phyloP scores from a whole-genome alignment of 2,113 vertebrate genomes.

The Reinhardtius hippoglossoides region DNA sequence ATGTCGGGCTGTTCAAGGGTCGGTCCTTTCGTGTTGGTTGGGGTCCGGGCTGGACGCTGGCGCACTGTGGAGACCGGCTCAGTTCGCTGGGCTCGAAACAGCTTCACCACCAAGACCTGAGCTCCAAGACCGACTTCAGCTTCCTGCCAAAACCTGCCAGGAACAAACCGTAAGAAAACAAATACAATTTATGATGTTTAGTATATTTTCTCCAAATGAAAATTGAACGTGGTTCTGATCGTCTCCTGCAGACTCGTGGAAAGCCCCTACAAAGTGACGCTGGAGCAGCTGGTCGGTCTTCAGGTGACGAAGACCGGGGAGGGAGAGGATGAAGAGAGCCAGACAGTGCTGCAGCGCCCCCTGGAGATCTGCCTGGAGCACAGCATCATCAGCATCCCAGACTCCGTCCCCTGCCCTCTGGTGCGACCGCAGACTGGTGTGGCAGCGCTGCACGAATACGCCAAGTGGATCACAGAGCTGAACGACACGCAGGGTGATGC shows the following conservation, averaged over 20 bases:
- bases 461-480: slow-evolving; percentile 85
- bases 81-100: slow-evolving; percentile 20
- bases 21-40: slow-evolving; percentile 94
- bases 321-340: slow-evolving; percentile 64
- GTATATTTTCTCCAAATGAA: too few species aligned
- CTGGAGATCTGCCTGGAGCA: slow-evolving; percentile 92
- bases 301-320: background rate
- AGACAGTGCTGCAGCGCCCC: slow-evolving; percentile 83
- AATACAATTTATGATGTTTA: background rate
- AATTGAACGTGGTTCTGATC: too few species aligned
- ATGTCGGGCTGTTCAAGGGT: slow-evolving; percentile 89
- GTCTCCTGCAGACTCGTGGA: slow-evolving; percentile 83
- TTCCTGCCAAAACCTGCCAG: slow-evolving; percentile 84
- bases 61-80: slow-evolving; percentile 85
- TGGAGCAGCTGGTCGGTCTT: slow-evolving; percentile 88
- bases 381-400: slow-evolving; percentile 83
- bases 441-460: slow-evolving; percentile 90
- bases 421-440: slow-evolving; percentile 86
- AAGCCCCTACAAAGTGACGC: slow-evolving; percentile 89
- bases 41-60: slow-evolving; percentile 92
- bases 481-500: slow-evolving; percentile 50
- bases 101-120: slow-evolving; percentile 36
- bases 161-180: slow-evolving; percentile 84
- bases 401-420: slow-evolving; percentile 84
- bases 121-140: slow-evolving; percentile 69